Evolutionary conservation across 2,113 vertebrate species (phyloP), one percentile per base, ranked within the genome.

Genomic region (Chionomys nivalis): DNA sequence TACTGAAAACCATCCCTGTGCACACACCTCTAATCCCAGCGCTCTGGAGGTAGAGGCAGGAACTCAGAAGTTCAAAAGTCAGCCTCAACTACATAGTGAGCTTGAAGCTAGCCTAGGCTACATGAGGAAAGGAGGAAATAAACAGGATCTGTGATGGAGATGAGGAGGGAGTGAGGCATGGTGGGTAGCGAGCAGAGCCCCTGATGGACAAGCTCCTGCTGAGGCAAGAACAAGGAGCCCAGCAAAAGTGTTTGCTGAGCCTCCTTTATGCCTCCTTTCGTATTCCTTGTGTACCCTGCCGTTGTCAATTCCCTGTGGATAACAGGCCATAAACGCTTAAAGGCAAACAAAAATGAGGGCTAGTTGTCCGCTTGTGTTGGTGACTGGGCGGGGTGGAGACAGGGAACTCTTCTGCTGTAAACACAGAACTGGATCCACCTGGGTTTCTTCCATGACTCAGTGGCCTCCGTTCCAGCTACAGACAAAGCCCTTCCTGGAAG

Each of bases 401-500:
- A 17, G 66, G 70, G 1, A 31, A 5, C 63, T 87, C 61, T 78
- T 95, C 76, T 42, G 13, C 49, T 58, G n/a, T 58, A 89, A 86
- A 93, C 55, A 91, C 7, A 68, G 90, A 81, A 28, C 24, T 85
- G 81, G 6, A 55, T 44, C 79, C 96, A 94, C 73, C 73, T 87
- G 93, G 90, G 91, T 90, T 96, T 95, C 95, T 96, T 95, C 92
- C 94, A 94, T 94, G 96, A 97, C 89, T 95, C 81, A 49, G 86
- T 61, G 89, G 91, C 93, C 82, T 96, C 91, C 72, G 19, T 96
- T 92, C 94, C 95, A 96, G 68, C 90, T 91, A 63, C 68, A 89
- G 68, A 96, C 96, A 97, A 96, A 96, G 96, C 77, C 73, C 93
- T 97, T 97, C 93, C 96, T 70, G 66, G 93, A 96, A 97, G 92